Conservation (phyloP, 2,797 vertebrate genomes). For the Triplophysa yarkandensis region DNA sequence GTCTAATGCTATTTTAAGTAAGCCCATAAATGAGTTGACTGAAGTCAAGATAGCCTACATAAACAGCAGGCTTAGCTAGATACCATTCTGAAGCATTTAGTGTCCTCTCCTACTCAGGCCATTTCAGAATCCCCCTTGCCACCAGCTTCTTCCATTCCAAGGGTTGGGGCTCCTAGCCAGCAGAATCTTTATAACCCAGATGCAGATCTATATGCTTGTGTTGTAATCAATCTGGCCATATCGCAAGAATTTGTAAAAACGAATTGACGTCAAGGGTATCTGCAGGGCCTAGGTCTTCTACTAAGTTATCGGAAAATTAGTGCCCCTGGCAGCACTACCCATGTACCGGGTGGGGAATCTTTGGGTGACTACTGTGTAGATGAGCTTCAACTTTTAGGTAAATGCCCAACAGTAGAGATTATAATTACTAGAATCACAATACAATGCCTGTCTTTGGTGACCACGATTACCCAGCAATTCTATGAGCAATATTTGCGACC, state of each 20-base stretch:
- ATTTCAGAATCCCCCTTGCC: no score
- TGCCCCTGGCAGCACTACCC: neutral
- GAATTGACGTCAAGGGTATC: neutral
- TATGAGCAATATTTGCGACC: neutral
- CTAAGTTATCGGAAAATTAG: neutral
- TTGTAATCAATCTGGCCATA: no score
- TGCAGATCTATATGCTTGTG: no score
- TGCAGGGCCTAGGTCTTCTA: neutral
- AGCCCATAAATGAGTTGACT: no score
- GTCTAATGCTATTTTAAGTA: neutral
- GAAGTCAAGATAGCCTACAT: no score
- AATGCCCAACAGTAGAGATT: neutral
- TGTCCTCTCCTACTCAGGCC: no score
- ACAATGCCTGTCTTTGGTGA: neutral
- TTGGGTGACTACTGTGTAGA: neutral
- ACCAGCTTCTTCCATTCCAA: no score
- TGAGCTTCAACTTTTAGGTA: neutral
- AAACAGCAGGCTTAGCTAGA: no score
- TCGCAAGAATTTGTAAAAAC: no score
- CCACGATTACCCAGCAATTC: neutral
- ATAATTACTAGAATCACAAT: neutral
- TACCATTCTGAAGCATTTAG: no score
- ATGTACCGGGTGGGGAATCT: neutral
- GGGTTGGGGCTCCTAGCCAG: no score
- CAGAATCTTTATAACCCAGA: no score